Base-by-base conservation (phyloP, 1,140 invertebrate species). In the Plodia interpunctella region DNA sequence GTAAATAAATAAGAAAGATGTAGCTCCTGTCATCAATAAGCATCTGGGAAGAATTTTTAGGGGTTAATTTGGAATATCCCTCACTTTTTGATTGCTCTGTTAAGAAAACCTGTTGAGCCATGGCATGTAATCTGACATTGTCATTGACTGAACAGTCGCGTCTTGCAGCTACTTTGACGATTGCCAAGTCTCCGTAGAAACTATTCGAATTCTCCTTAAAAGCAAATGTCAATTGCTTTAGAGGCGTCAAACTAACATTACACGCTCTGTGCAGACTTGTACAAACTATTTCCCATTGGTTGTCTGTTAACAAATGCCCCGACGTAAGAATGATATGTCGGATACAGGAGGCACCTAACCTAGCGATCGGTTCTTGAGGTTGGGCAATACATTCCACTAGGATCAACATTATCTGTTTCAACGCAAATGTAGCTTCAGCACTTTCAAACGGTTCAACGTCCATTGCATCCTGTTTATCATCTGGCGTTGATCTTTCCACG, bases 261-360 rank as follows among this genome's bases (percentile, higher is more conserved):
- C 95, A 95, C 17, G 96, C 95, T 67, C 94, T 92, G 74, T 96
- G 94, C 51, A 98, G 92, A 32, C 94, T 94, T 15, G 93, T 92
- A 52, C 94, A 95, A 51, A 95, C 92, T 10, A 97, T 94, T 80
- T 95, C 93, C 97, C 97, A 98, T 89, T 97, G 95, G 19, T 93
- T 91, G 17, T 94, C 88, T 2, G 94, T 95, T 51, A 98, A 90
- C 10, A 94, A 88, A 64, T 94, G 94, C n/a, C 96, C 95, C 49
- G 94, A 95, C 67, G 94, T 96, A 60, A 97, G 90, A 57, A 97
- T 92, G 6, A 97, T 92, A 81, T 98, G 97, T 70, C 97, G 94
- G 51, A 98, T 94, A 80, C 97, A 98, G 30, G 97, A 97, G 72
- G 97, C 97, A n/a, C 97, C 97, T 2, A 98, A 91, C 63, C 97